Evolutionary conservation across 2,113 vertebrate species (phyloP), one percentile per base, ranked within the genome.

Genomic region (Stictonetta naevosa): DNA sequence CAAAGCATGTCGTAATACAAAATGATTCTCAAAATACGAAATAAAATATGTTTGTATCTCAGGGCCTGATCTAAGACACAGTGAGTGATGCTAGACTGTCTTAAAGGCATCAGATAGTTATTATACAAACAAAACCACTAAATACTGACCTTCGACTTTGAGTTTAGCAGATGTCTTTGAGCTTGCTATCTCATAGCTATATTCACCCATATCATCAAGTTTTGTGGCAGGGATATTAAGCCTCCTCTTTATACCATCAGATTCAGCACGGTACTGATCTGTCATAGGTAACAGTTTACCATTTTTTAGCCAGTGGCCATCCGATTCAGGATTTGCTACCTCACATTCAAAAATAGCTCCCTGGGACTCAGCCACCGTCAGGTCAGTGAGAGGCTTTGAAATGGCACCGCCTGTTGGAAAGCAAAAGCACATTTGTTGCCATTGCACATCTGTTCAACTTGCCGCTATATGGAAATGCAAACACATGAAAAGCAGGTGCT

Each of bases 131-230:
- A 34, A 58, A 33, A 38, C 7, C 23, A 23, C 34, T 38, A 17
- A 63, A 64, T 29, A 97, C 98, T 97, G 95, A 99, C 99, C 99
- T 98, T 99, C 99, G 2, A 99, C 99, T 92, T 98, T 98, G 66
- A 99, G 98, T 94, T 98, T 99, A 62, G 99, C 99, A 34, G 98
- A 98, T 64, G 99, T 99, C 97, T 99, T 99, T 48, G 99, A 99
- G 96, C 98, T 99, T 94, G 99, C 99, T 95, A 99, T 98, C 98
- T 99, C 98, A 92, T 99, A 99, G 80, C 98, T 99, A 38, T 99
- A 99, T 96, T 99, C 99, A 58, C 98, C 99, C 28, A 99, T 96
- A 63, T 99, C 99, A 77, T 99, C 99, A 13, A 99, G 93, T 95
- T 98, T 99, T 8, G 98, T 98, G 8, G 98, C 98, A 76, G 96